Evolutionary conservation across 2,113 vertebrate genomes (phyloP), one percentile per base, ranked within the genome.

Genomic region (Cynoglossus semilaevis): DNA sequence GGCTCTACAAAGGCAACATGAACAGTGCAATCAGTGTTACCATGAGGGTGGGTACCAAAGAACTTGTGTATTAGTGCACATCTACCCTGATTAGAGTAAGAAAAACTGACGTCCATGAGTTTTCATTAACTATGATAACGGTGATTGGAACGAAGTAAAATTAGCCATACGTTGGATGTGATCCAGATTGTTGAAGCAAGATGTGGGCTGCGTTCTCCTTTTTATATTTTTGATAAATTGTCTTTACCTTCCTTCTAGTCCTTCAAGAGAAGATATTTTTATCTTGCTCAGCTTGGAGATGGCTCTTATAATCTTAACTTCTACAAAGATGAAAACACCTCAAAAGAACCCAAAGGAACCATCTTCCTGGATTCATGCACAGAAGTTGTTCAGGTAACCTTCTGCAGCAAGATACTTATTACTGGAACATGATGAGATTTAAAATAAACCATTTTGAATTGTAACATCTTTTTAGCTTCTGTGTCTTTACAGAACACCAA

Each of bases 241-340:
- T 60, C 15, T 72, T n/a, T 57, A 3, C 75, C 44, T 17, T 46
- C 51, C 53, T 42, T 62, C 15, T 69, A 99, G 97, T 99, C 97
- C 50, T 99, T 99, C 88, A 99, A 99, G 87, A 94, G 96, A 81
- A 93, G 97, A 42, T 99, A 98, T 88, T 99, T 99, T 87, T 95
- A 97, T 78, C 87, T 99, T 77, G 93, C 94, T 65, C 96, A 98
- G 75, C 94, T 99, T 65, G 95, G 95, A 7, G 97, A 99, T 72
- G 95, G 97, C 56, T 99, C 97, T 36, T 99, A 97, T 88, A 99
- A 98, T 83, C 92, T 99, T 51, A 99, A 98, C 88, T 99, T 99
- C 90, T 99, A 99, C 79, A 99, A 99, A 87, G 97, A 99, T 74
- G 97, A 99, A 74, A 99, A 99, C 87, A 95, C 96, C 82, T 95